phyloP scores from a whole-genome alignment of 1,140 invertebrate species.

The Hycleus phaleratus region DNA sequence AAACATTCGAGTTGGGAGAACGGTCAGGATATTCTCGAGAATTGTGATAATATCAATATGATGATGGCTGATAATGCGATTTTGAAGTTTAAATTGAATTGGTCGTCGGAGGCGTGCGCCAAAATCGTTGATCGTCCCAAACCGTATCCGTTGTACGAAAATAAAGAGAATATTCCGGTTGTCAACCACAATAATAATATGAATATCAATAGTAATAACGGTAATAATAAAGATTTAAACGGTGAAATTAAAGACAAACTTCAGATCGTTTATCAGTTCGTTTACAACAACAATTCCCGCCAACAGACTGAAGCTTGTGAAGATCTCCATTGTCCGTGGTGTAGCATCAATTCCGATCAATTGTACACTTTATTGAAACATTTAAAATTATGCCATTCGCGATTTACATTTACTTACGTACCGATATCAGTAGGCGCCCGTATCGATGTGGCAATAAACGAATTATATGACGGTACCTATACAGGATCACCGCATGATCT shows the following conservation, averaged over 20 bases:
- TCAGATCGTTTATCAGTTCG: constrained; percentile 91
- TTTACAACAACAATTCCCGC: constrained; percentile 89
- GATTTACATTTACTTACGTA: constrained; percentile 88
- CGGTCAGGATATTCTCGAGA: constrained; percentile 56
- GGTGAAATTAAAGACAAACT: constrained; percentile 38
- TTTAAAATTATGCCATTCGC: constrained; percentile 84
- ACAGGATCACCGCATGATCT: constrained; percentile 90
- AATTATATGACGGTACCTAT: constrained; percentile 91
- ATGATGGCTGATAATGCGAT: constrained; percentile 65
- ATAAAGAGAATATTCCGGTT: constrained; percentile 54
- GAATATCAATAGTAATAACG: constrained; percentile 24
- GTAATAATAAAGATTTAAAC: constrained; percentile 18
- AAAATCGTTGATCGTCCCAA: constrained; percentile 61
- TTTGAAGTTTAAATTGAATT: constrained; percentile 74
- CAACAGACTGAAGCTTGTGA: constrained; percentile 92
- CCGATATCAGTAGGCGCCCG: constrained; percentile 75
- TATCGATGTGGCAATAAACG: constrained; percentile 93
- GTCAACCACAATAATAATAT: constrained; percentile 25
- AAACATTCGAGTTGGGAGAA: constrained; percentile 75
- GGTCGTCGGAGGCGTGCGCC: constrained; percentile 66
- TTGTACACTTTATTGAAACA: constrained; percentile 89
- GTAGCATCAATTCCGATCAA: constrained; percentile 78
- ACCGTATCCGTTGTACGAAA: constrained; percentile 46
- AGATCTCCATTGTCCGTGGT: constrained; percentile 92
- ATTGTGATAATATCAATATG: constrained; percentile 55